Percentiles rank a stretch among this genome's conserved stretches.
Conservation (phyloP, 92 coral and sea anemone genomes). For the Epizoanthus illoricatus region DNA sequence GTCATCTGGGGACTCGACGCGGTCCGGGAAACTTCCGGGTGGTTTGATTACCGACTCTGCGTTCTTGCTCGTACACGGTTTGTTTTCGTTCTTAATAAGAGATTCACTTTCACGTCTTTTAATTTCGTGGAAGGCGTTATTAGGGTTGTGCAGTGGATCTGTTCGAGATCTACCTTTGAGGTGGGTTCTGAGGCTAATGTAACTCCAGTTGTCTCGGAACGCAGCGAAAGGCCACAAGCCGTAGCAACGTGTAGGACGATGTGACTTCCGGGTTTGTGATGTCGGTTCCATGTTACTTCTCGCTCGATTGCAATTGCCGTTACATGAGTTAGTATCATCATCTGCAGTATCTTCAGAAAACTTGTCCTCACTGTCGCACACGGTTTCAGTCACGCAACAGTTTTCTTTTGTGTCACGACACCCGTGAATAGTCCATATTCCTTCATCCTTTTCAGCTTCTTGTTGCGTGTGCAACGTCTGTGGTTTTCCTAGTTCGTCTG, state of each 20-base stretch:
- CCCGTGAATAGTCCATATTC: neutral
- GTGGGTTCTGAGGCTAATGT: neutral
- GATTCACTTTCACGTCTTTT: constrained; percentile 15
- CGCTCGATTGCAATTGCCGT: neutral
- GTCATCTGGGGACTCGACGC: constrained; percentile 11
- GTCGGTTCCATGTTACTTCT: neutral
- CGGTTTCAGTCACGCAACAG: neutral
- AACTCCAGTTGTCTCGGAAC: constrained; percentile 5
- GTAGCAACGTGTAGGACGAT: neutral
- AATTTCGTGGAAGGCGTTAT: neutral
- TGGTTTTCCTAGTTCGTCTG: neutral
- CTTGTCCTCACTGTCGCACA: neutral
- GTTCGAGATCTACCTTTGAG: neutral
- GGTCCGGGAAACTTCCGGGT: neutral
- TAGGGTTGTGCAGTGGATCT: neutral
- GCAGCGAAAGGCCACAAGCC: neutral
- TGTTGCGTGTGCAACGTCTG: neutral
- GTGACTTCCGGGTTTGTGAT: no score
- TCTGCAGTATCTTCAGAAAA: neutral
- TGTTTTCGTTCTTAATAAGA: neutral
- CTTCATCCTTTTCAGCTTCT: neutral
- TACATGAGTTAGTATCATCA: neutral
- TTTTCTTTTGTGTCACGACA: constrained; percentile 3
- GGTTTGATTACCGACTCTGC: neutral
- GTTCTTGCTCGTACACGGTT: neutral